Conservation (phyloP, 2,113 vertebrate species). For the Phalacrocorax aristotelis region DNA sequence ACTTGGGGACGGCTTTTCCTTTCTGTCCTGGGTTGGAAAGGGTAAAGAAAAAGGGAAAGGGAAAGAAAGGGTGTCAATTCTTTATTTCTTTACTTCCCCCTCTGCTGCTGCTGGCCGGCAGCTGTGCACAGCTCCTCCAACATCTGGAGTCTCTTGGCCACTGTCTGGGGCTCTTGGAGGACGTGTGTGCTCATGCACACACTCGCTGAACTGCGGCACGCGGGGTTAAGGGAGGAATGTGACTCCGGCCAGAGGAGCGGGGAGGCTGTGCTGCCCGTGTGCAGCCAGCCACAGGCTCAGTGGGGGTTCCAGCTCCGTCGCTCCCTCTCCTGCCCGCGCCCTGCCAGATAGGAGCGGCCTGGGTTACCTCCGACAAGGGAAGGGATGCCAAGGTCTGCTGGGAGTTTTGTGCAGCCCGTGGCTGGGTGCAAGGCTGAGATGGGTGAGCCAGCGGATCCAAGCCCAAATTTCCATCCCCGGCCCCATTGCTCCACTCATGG, state of each 20-base stretch:
- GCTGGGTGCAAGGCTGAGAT: background rate
- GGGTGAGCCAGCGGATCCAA: background rate
- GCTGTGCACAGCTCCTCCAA: slow-evolving; percentile 48
- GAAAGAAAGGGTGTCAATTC: background rate
- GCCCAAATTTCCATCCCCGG: background rate
- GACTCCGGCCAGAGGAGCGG: background rate
- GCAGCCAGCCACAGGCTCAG: background rate
- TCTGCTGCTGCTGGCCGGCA: slow-evolving; percentile 28
- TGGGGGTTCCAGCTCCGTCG: background rate
- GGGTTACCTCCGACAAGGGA: fast-evolving
- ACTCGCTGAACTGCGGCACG: background rate
- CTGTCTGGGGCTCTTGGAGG: slow-evolving; percentile 36
- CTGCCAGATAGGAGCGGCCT: background rate
- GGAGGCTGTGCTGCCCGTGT: background rate
- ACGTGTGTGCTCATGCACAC: background rate
- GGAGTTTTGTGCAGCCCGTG: background rate
- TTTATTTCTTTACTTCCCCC: slow-evolving; percentile 14
- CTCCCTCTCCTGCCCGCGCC: background rate
- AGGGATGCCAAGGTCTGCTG: background rate
- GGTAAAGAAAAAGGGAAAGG: background rate
- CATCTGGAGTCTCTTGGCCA: slow-evolving; percentile 63
- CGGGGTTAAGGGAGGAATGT: background rate
- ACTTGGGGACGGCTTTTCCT: background rate
- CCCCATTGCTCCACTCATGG: background rate
- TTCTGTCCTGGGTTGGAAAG: background rate